Base-by-base conservation (phyloP, 2,113 vertebrate species). In the Pseudopodoces humilis region DNA sequence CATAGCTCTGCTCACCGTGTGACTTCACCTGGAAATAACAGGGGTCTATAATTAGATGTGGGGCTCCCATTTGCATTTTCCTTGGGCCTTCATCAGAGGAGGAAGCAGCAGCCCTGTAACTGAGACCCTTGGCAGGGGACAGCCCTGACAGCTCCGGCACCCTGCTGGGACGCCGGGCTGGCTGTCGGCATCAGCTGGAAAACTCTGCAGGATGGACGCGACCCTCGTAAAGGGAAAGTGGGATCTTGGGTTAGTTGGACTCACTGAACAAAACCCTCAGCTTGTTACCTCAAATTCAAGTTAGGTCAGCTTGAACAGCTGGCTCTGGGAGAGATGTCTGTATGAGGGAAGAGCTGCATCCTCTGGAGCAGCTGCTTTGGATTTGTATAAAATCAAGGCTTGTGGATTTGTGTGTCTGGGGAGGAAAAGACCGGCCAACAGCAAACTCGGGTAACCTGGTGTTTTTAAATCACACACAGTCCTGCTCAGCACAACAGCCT, bases 11-110 rank as follows among this genome's bases (percentile, higher is more conserved):
- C 47, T 83, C 1, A 4, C 82, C 12, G 1, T 83, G 13, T 60
- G 79, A 70, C 87, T 81, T 74, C 83, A 86, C 93, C 94, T 95
- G 94, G 22, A 90, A 93, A 63, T 90, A 76, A 63, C 86, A 75
- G 60, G 56, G 30, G 41, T 53, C 87, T 96, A 31, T 92, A 87
- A 83, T 93, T 92, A 92, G 90, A 14, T 0, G 2, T 4, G 35
- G 64, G 50, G 63, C 84, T 93, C 3, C 0, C 39, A 2, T 85
- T 59, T 88, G 74, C 81, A 56, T 37, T 80, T 86, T 70, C 55
- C 56, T 60, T 13, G 60, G 12, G 4, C 1, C 0, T 23, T 53
- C 0, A 0, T 53, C 2, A 10, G 58, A 53, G 69, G 41, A 50
- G 37, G 33, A 81, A 60, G 69, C 59, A 25, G 31, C 60, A 76